Evolutionary conservation across 2,797 vertebrate genomes (phyloP), one percentile per base, ranked within the genome.

Genomic region (Calcarius lapponicus): DNA sequence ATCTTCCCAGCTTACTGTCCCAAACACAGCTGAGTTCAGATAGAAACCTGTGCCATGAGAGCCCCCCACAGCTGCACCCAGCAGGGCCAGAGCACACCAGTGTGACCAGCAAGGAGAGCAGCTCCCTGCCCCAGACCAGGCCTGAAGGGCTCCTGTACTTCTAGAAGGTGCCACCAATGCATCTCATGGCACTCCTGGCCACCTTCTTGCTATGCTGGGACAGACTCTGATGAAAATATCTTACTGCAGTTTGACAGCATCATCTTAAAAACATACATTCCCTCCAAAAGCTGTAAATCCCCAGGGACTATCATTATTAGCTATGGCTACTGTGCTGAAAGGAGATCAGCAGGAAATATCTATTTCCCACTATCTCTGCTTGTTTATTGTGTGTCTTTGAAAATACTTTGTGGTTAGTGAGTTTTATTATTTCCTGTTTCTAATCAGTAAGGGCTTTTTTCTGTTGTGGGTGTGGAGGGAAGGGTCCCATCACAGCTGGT

Each of bases 361-460:
- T 45, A 38, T 90, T 94, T 95, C 92, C 91, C 48, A 73, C 73
- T 71, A 64, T 73, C 64, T 81, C 71, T 61, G 48, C 53, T 62
- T 88, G 78, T 88, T 96, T 92, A 85, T 67, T 93, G 72, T 51
- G 25, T 7, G 16, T 38, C 31, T 86, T 89, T 70, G 78, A 58
- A 89, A 92, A 91, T 45, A 73, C 62, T 93, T 72, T 54, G 92
- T 67, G 78, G 83, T 90, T 75, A 80, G 86, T 26, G 93, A 88
- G 64, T 88, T 95, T 92, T 87, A 86, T 90, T 90, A 70, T 95
- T 92, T 95, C 92, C 94, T 88, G 62, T 80, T 92, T 70, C 90
- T 90, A 73, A 93, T 94, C 71, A 84, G 72, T 29, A 57, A 74
- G 69, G n/a, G 32, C 6, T 53, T 66, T 92, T 53, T 80, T 78